Base-by-base conservation (phyloP, 2,888 invertebrate genomes). In the Arctia plantaginis region DNA sequence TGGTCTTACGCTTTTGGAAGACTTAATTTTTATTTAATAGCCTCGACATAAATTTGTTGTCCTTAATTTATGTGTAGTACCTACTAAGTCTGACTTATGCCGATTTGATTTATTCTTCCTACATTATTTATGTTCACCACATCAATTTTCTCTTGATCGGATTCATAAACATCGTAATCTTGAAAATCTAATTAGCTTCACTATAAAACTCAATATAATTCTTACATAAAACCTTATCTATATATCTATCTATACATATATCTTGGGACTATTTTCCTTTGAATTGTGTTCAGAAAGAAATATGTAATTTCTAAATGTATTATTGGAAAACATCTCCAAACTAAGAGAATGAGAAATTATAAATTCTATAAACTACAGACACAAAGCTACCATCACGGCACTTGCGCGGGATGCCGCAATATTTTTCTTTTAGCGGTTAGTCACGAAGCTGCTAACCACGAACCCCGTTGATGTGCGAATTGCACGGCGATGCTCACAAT, bases 341-440 rank as follows among this genome's bases (percentile, higher is more conserved):
- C 33, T 47, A 20, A 30, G 30, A 23, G 3, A 47, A 68, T 51
- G 20, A 23, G 8, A 51, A 51, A 51, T 8, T 51, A 23, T 51
- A 23, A 1, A 47, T 47, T 59, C 27, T 27, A 27, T 6, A 27
- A 59, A 33, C 33, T 51, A 23, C 13, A 68, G 20, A 51, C 51
- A 68, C 23, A n/a, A n/a, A 51, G 20, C 35, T 20, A 65, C 85
- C 85, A 83, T 80, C 83, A 3, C 8, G 13, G n/a, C 41, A 47
- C 72, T 87, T 82, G 82, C 78, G 79, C 82, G 71, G 66, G 81
- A 84, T 91, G 91, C 91, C 87, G 90, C 87, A 93, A 92, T 89
- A 91, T 90, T 91, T 91, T 91, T 90, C 90, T 89, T 88, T 86
- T 85, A 85, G 85, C 86, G 90, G 90, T 92, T 91, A 93, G 90